These are phyloP conservation scores for Mycalesis mineus DNA, from an alignment of 2,888 invertebrate species.

Conservation along the genomic window DNA sequence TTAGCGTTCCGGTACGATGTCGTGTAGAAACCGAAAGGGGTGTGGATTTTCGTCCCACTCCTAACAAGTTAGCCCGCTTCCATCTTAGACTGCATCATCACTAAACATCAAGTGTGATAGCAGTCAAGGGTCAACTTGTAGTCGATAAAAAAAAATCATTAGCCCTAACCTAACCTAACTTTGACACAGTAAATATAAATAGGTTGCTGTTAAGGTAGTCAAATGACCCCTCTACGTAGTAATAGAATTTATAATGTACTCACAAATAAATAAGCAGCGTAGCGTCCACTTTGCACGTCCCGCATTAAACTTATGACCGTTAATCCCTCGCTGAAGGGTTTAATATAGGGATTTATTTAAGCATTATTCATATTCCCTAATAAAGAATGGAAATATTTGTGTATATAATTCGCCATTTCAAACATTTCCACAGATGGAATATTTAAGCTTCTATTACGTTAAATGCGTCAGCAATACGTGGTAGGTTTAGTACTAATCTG, in stretches of 20 bases:
- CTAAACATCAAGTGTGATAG: no score
- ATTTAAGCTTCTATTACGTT: slow-evolving; percentile 33
- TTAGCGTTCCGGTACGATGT: no score
- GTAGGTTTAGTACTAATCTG: slow-evolving; percentile 7
- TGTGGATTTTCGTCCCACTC: no score
- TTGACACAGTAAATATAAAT: no score
- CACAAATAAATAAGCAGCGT: slow-evolving; percentile 16
- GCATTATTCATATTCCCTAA: slow-evolving; percentile 26
- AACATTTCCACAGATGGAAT: slow-evolving; percentile 46
- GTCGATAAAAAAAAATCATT: no score
- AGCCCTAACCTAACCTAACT: no score
- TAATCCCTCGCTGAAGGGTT: slow-evolving; percentile 4
- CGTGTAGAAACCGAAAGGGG: no score
- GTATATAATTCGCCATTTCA: slow-evolving; percentile 34
- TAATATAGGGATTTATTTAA: slow-evolving; percentile 29
- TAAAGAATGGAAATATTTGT: slow-evolving; percentile 42
- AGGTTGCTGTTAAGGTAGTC: no score
- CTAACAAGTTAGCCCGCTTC: no score
- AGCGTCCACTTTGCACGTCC: slow-evolving; percentile 8
- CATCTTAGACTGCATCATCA: no score
- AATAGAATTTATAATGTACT: slow-evolving; percentile 16
- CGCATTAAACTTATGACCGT: slow-evolving; percentile 9
- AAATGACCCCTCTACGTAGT: background rate
- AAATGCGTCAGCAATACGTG: slow-evolving; percentile 30
- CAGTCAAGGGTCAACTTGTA: no score